Evolutionary conservation across 2,113 vertebrate species (phyloP).

Genomic region (Pyxicephalus adspersus): DNA sequence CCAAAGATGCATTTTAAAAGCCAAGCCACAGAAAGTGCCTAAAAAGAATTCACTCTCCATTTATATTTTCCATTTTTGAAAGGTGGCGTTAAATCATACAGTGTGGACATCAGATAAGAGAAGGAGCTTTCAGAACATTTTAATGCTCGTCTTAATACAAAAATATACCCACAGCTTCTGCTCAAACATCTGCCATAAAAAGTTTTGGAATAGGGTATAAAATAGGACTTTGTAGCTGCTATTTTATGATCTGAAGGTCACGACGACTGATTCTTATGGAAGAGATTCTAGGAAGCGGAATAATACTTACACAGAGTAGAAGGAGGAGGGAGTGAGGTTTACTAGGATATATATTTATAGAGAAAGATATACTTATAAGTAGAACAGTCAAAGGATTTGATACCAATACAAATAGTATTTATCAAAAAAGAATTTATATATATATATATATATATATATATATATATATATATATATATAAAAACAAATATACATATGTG

Average conservation of each 20-base stretch:
- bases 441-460: too few species aligned
- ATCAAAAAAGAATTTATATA: too few species aligned
- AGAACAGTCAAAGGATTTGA: too few species aligned
- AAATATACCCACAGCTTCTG: conserved; percentile 50
- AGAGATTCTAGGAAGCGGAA: conserved; percentile 6
- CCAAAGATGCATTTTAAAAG: conserved; percentile 55
- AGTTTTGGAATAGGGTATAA: conserved; percentile 49
- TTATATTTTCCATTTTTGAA: conserved; percentile 56
- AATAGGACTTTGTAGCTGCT: conserved; percentile 48
- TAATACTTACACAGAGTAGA: conserved; percentile 1
- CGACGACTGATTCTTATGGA: conserved; percentile 11
- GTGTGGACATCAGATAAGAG: conserved; percentile 52
- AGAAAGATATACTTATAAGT: neutral
- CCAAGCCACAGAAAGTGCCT: conserved; percentile 39
- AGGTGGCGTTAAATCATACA: conserved; percentile 52
- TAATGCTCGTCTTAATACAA: conserved; percentile 56
- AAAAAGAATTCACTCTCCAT: conserved; percentile 56
- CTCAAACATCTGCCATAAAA: conserved; percentile 54
- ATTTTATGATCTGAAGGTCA: conserved; percentile 49
- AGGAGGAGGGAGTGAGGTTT: neutral
- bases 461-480: too few species aligned
- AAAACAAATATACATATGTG: too few species aligned
- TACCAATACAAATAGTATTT: too few species aligned
- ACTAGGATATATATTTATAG: neutral
- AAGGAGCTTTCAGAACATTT: conserved; percentile 50